Percentiles rank a stretch among this genome's conserved stretches.
phyloP scores from a whole-genome alignment of 2,113 vertebrate genomes.

The Puffinus mauretanicus region DNA sequence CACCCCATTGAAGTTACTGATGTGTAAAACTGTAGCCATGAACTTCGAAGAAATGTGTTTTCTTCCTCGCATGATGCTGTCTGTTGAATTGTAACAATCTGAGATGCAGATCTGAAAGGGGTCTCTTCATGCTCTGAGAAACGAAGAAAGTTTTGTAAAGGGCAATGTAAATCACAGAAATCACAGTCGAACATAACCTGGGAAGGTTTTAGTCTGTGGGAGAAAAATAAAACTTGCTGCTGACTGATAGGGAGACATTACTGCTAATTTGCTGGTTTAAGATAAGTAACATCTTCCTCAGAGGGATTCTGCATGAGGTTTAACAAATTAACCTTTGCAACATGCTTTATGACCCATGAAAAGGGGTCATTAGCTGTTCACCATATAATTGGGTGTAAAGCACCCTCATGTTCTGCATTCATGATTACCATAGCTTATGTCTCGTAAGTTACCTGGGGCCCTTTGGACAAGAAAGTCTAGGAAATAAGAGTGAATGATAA shows the following conservation, averaged over 20 bases:
- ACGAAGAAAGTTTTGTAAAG: background rate
- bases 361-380: background rate
- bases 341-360: background rate
- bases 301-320: background rate
- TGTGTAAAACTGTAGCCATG: background rate
- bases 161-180: background rate
- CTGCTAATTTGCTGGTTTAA: background rate
- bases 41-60: background rate
- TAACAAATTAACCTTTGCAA: background rate
- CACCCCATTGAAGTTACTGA: background rate
- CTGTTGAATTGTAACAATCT: background rate
- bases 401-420: background rate
- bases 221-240: background rate
- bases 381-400: background rate
- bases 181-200: background rate
- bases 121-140: background rate
- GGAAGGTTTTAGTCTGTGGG: background rate
- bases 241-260: background rate
- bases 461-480: background rate
- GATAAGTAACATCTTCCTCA: background rate
- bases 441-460: background rate
- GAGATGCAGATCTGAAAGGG: background rate
- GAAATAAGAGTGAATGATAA: background rate
- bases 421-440: background rate
- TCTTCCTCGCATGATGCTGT: background rate